These are phyloP conservation scores for Nemoura dubitans DNA, from an alignment of 2,888 invertebrate genomes.

Conservation along the genomic window DNA sequence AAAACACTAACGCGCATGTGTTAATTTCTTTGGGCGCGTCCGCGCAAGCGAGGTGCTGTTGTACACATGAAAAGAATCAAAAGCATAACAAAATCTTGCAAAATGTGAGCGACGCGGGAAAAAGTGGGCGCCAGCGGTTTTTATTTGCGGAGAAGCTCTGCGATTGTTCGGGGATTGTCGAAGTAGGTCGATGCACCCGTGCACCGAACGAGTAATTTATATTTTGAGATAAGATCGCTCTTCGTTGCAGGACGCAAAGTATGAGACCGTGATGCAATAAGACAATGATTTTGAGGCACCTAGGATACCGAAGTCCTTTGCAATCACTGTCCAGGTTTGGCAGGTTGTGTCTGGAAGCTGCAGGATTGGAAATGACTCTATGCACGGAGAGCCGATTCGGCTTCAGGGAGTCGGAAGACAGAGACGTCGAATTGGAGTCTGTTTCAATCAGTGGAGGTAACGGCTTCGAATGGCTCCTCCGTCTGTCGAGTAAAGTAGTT, in stretches of 20 bases:
- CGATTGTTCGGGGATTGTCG: neutral
- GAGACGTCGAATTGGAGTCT: neutral
- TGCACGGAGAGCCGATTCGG: neutral
- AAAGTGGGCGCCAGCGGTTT: neutral
- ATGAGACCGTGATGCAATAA: neutral
- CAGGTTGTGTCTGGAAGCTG: neutral
- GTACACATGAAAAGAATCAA: neutral
- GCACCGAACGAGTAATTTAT: too few species aligned
- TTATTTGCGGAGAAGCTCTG: neutral
- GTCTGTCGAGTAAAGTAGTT: too few species aligned
- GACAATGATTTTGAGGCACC: neutral
- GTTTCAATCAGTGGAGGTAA: neutral
- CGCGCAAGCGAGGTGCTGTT: too few species aligned
- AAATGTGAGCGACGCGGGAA: neutral
- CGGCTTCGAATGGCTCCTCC: neutral
- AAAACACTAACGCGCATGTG: neutral
- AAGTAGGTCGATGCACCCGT: neutral
- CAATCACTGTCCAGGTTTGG: neutral
- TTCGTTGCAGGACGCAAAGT: neutral
- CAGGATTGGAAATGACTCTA: neutral
- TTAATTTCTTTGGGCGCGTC: too few species aligned
- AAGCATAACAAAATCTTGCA: neutral
- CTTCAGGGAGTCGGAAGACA: neutral
- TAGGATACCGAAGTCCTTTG: neutral
- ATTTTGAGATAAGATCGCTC: slow-evolving; percentile 8